These are phyloP conservation scores for Crioceris asparagi DNA, from an alignment of 2,888 invertebrate species.

Conservation along the genomic window DNA sequence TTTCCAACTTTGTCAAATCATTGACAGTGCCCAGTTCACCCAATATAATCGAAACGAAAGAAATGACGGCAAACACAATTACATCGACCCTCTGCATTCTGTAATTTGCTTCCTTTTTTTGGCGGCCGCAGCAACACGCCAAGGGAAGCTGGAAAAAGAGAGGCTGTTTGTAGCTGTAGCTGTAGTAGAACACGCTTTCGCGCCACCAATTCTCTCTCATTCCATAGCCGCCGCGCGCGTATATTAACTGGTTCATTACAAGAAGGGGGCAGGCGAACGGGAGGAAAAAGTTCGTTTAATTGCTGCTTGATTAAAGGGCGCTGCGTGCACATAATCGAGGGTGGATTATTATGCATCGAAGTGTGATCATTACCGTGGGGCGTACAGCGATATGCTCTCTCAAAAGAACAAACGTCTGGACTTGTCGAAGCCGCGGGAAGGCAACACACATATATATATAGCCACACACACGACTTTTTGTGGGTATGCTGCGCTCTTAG, in stretches of 20 bases:
- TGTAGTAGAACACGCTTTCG: neutral
- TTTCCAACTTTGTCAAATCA: no score
- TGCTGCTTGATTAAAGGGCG: conserved; percentile 39
- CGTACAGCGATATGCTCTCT: conserved; percentile 14
- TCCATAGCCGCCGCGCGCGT: conserved; percentile 25
- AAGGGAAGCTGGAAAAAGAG: no score
- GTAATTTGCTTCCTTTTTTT: no score
- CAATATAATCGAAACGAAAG: no score
- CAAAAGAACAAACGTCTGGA: conserved; percentile 26
- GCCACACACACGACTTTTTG: no score
- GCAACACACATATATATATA: no score
- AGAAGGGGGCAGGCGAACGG: conserved; percentile 20
- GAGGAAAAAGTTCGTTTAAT: conserved; percentile 34
- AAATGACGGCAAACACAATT: no score
- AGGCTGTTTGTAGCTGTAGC: no score
- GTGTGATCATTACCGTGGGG: conserved; percentile 23
- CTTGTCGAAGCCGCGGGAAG: conserved; percentile 20
- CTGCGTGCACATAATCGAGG: conserved; percentile 27
- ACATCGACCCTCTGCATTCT: no score
- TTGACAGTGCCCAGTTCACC: no score
- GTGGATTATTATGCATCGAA: conserved; percentile 22
- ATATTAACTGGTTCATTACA: conserved; percentile 34
- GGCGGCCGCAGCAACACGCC: no score
- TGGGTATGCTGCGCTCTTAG: no score
- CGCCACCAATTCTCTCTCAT: neutral